Evolutionary conservation across 2,113 vertebrate genomes (phyloP).

Genomic region (Bungarus multicinctus): DNA sequence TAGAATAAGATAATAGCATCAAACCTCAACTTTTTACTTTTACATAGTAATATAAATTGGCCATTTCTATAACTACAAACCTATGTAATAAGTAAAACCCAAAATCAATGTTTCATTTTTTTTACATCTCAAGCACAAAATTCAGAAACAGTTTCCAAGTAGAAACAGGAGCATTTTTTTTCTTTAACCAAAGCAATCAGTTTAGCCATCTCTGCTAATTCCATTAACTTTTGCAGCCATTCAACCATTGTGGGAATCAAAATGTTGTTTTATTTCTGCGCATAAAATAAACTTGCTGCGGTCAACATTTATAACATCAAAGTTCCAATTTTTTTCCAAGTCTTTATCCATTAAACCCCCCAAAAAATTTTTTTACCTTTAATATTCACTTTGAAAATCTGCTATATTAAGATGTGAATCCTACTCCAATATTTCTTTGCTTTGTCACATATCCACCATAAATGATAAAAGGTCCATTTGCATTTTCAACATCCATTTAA

Average conservation of each 20-base stretch:
- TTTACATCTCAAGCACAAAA: background rate
- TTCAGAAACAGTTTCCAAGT: background rate
- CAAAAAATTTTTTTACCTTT: too few species aligned
- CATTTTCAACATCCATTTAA: background rate
- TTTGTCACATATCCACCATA: too few species aligned
- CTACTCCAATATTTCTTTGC: background rate
- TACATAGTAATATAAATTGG: background rate
- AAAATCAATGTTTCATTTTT: background rate
- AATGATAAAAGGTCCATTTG: background rate
- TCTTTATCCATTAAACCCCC: background rate
- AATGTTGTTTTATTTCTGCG: too few species aligned
- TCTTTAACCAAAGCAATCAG: background rate
- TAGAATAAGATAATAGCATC: background rate
- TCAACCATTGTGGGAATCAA: too few species aligned
- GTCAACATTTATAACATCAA: too few species aligned
- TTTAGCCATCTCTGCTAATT: background rate
- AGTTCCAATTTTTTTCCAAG: too few species aligned
- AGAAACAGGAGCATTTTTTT: background rate
- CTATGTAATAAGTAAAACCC: too few species aligned
- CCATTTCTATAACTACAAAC: background rate
- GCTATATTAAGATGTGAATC: background rate
- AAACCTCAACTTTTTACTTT: background rate
- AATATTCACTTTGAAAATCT: too few species aligned
- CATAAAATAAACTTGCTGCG: too few species aligned
- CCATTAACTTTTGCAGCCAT: too few species aligned